Conservation (phyloP, 2,797 vertebrate genomes). For the Hydrocynus forskahlii region DNA sequence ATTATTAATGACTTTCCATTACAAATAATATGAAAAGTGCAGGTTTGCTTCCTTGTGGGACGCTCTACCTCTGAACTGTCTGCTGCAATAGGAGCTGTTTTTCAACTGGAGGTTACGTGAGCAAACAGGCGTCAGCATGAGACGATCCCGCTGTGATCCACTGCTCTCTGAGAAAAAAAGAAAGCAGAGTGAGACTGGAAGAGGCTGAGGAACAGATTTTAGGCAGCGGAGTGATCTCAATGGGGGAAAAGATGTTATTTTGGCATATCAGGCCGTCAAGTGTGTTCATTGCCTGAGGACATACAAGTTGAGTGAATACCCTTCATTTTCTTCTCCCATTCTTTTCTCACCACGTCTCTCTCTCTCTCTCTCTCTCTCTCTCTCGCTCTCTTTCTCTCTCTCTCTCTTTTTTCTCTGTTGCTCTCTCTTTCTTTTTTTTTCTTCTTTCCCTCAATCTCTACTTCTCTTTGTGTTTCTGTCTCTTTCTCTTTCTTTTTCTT, state of each 20-base stretch:
- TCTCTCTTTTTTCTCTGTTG: too few species aligned
- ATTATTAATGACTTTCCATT: not conserved
- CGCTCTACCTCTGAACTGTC: not conserved
- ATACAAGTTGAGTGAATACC: slow-evolving; percentile 14
- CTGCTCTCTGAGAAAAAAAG: not conserved
- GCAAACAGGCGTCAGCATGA: slow-evolving; percentile 13
- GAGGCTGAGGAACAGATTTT: not conserved
- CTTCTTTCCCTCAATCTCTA: too few species aligned
- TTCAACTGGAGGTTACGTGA: slow-evolving; percentile 4
- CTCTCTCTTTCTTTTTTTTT: too few species aligned
- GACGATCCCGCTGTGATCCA: not conserved
- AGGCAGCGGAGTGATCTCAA: not conserved
- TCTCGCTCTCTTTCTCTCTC: too few species aligned
- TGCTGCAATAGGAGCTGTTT: not conserved
- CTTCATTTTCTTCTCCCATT: slow-evolving; percentile 2
- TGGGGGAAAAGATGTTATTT: slow-evolving; percentile 12
- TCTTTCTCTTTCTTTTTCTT: too few species aligned
- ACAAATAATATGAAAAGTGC: not conserved
- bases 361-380: not conserved
- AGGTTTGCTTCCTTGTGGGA: not conserved
- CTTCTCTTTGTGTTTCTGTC: too few species aligned
- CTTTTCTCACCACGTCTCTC: not conserved
- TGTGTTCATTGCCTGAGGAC: slow-evolving; percentile 4
- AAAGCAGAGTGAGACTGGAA: not conserved
- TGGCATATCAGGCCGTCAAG: slow-evolving; percentile 7